Percentiles rank a stretch among this genome's conserved stretches.
These are phyloP conservation scores for Lepidochitona cinerea DNA, from an alignment of 2,888 invertebrate genomes.

Conservation along the genomic window DNA sequence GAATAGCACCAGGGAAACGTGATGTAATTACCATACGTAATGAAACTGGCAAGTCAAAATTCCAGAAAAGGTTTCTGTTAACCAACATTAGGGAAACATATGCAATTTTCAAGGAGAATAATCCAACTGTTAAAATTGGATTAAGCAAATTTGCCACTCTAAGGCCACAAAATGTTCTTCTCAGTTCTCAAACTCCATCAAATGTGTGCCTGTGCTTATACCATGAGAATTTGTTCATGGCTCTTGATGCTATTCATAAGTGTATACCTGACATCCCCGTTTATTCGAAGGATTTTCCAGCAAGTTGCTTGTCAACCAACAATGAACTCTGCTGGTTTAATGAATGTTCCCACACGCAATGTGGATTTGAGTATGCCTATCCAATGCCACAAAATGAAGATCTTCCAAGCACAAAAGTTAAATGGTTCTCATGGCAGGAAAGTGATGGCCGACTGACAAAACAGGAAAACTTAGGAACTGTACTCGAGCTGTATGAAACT, in stretches of 20 bases:
- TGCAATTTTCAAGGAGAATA: constrained; percentile 1
- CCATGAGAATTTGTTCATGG: constrained; percentile 16
- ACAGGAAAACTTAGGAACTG: not conserved
- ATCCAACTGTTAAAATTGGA: constrained; percentile 14
- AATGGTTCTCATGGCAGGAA: constrained; percentile 12
- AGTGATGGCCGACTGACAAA: not conserved
- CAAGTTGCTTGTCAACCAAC: not conserved
- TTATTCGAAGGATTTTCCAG: constrained; percentile 11
- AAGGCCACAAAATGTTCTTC: constrained; percentile 13
- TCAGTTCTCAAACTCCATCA: constrained; percentile 6
- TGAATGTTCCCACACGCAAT: not conserved
- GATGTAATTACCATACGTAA: not conserved
- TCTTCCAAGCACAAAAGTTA: not conserved
- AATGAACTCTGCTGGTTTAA: constrained; percentile 2
- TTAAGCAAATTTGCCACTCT: constrained; percentile 14
- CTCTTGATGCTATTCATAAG: constrained; percentile 10
- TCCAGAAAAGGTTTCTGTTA: constrained; percentile 16
- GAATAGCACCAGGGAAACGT: not conserved
- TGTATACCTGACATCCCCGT: constrained; percentile 1
- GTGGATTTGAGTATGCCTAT: not conserved
- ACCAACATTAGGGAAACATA: constrained; percentile 5
- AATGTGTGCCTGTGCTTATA: constrained; percentile 19
- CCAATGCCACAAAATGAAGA: not conserved
- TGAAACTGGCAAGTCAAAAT: not conserved
- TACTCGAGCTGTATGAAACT: not conserved